A percentile compares a stretch with the other conserved stretches of the same genome.
phyloP scores from a whole-genome alignment of 2,888 invertebrate species.

The Cataglyphis cursor region DNA sequence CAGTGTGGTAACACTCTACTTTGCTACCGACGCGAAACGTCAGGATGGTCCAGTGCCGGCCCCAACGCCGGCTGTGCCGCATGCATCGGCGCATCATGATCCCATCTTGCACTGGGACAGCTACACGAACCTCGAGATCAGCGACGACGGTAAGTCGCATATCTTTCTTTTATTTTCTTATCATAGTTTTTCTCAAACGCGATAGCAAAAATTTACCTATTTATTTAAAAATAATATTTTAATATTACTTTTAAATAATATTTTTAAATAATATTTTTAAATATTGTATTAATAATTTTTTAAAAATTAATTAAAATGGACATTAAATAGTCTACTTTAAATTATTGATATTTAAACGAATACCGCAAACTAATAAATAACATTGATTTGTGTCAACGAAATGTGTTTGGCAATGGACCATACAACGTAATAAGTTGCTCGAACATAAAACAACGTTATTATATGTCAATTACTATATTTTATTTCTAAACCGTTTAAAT shows the following conservation, averaged over 20 bases:
- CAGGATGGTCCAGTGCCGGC: constrained; percentile 89
- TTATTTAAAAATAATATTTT: not conserved
- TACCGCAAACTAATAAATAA: not conserved
- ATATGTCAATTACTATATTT: constrained; percentile 2
- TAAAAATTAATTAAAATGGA: not conserved
- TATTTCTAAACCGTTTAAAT: not conserved
- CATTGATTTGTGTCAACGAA: not conserved
- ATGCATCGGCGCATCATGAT: constrained; percentile 90
- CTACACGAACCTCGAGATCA: constrained; percentile 89
- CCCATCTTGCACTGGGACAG: constrained; percentile 93
- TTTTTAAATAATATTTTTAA: no score
- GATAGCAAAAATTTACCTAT: not conserved
- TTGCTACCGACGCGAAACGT: constrained; percentile 89
- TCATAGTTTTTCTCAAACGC: not conserved
- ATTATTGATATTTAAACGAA: not conserved
- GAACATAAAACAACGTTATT: constrained; percentile 1
- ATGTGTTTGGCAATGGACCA: not conserved
- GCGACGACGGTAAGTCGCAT: constrained; percentile 85
- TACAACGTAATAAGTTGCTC: not conserved
- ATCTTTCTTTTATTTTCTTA: not conserved
- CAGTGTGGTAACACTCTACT: constrained; percentile 94
- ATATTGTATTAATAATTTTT: not conserved
- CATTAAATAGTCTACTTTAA: not conserved
- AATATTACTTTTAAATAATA: no score
- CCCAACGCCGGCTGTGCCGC: constrained; percentile 91